Evolutionary conservation across 2,113 vertebrate genomes (phyloP), one percentile per base, ranked within the genome.

Genomic region (Lampris megalopsis): DNA sequence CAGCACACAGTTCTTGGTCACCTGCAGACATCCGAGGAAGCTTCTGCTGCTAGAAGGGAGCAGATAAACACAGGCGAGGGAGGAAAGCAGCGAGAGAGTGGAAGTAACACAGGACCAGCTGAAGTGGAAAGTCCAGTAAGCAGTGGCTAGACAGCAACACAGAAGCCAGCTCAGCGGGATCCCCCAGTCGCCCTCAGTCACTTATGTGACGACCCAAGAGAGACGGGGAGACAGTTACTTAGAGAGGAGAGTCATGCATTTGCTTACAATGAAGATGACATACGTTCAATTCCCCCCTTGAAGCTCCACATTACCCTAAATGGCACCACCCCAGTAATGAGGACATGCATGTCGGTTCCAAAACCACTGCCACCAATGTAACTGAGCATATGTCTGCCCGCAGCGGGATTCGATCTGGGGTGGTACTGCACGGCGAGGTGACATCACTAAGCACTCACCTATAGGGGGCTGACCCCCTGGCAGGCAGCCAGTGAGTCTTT

Each of bases 231-330:
- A 3, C 48, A n/a, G 49, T 72, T 41, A 0, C 36, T 60, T 2
- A 11, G 24, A 8, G 63, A 68, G 11, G 53, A 24, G 24, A 24
- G 24, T 0, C 24, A 24, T 0, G 52, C 67, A 49, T 52, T 7
- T 48, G 9, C 35, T 35, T 35, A 45, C 67, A 48, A 68, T 42
- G n/a, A 60, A 35, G n/a, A 60, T 40, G 73, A 75, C 43, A 5
- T 24, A 24, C 0, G 24, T 24, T 24, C 24, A 24, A 24, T 24
- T 24, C 24, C 24, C 24, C 24, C 24, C 24, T 24, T 24, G 24
- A 24, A 24, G 24, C 24, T 24, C 24, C 24, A 24, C 24, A 24
- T 24, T 24, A 54, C 60, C 6, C 36, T 9, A 3, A 8, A 52
- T 10, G 50, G 1, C 3, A 10, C 3, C 50, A 52, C 9, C 2